Evolutionary conservation across 2,797 vertebrate genomes (phyloP).

Genomic region (Rhinoraja longicauda): DNA sequence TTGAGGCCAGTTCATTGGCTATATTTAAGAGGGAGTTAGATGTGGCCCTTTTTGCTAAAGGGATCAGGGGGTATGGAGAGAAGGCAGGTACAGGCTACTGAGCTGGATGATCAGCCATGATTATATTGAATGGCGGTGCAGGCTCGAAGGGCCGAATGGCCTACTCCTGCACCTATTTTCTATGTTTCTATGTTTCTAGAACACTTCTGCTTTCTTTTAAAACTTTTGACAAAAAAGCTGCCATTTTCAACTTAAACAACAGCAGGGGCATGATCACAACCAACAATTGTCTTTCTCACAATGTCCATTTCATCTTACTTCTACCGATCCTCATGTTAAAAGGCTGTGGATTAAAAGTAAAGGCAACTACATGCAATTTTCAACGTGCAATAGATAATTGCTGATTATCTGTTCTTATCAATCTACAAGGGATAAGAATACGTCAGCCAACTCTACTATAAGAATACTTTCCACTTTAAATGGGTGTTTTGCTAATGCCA

Average conservation of each 20-base stretch:
- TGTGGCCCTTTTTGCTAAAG: no score
- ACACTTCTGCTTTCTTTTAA: not conserved
- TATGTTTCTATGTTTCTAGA: no score
- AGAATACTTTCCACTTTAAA: not conserved
- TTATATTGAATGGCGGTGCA: no score
- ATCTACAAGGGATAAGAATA: not conserved
- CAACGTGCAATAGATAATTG: not conserved
- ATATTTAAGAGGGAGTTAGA: no score
- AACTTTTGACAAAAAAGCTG: not conserved
- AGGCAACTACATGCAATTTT: not conserved
- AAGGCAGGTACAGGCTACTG: no score
- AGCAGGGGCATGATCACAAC: not conserved
- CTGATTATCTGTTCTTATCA: not conserved
- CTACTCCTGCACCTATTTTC: no score
- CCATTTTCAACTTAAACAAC: not conserved
- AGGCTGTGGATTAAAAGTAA: not conserved
- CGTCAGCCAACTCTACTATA: not conserved
- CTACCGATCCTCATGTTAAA: not conserved
- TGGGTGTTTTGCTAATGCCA: not conserved
- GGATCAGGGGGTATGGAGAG: no score
- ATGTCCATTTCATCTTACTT: not conserved
- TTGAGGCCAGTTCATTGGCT: no score
- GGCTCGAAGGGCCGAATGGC: no score
- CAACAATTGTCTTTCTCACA: not conserved
- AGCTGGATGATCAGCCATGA: no score